Evolutionary conservation across 2,797 vertebrate species (phyloP), one percentile per base, ranked within the genome.

Genomic region (Hemitrygon akajei): DNA sequence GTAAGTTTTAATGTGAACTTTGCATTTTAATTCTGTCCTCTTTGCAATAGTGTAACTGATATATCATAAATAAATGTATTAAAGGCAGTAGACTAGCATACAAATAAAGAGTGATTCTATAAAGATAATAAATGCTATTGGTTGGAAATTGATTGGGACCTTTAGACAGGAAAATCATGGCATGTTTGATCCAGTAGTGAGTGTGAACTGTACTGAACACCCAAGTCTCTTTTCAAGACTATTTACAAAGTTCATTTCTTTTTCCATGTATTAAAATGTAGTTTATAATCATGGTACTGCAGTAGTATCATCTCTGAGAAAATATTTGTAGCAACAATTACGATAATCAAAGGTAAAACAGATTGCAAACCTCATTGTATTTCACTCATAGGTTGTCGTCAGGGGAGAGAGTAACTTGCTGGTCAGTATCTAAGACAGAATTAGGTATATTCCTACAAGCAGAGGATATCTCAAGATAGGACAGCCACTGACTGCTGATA

Each of bases 31-130:
- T 58, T 75, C 91, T 73, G 37, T 71, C 11, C 25, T 3, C 18
- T 76, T 89, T 89, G 86, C 86, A 89, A 89, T 89, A 37, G 0
- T 93, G 16, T n/a, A 34, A 71, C 73, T 58, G 73, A 93, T 56
- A 25, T 16, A 14, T 30, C 25, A 76, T 76, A 56, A 93, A 16
- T 58, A 34, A 93, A 30, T 30, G 30, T 76, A 30, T 75, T 6
- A 75, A 92, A 75, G 66, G 25, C 71, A 91, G 25, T 18, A 71
- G 63, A 20, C n/a, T 71, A 25, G 20, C 25, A 25, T 71, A 47
- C 34, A 47, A 73, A 73, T 69, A 91, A 63, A 87, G 91, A 27
- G 0, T 92, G 40, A 34, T 92, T 92, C 27, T 56, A 30, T 92
- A 27, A 71, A n/a, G n/a, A n/a, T n/a, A n/a, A 86, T 86, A n/a